Evolutionary conservation across 1,140 invertebrate species (phyloP).

Genomic region (Drosophila gunungcola): DNA sequence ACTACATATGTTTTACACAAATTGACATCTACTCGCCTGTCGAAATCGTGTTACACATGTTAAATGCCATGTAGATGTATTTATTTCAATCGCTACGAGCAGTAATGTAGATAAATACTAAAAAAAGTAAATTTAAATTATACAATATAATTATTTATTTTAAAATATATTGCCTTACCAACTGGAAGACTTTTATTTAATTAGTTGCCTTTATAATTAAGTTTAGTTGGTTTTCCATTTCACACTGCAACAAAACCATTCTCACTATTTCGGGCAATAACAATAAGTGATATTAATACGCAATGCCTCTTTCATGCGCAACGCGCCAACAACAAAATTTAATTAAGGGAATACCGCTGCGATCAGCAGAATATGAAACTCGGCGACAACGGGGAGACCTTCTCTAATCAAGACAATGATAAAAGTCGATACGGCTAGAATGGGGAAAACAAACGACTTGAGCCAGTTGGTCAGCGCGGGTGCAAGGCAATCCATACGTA

Average conservation of each 20-base stretch:
- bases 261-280: too few relatives aligned
- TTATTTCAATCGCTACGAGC: conserved; percentile 2
- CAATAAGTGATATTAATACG: conserved; percentile 16
- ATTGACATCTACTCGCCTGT: not conserved
- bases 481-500: not conserved
- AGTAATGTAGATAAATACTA: conserved; percentile 21
- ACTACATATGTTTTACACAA: not conserved
- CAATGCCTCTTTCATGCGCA: conserved; percentile 45
- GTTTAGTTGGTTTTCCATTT: too few relatives aligned
- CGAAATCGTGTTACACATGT: conserved; percentile 4
- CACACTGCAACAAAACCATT: too few relatives aligned
- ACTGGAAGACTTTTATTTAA: too few relatives aligned
- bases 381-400: conserved; percentile 55
- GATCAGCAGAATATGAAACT: conserved; percentile 77
- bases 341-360: conserved; percentile 80
- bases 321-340: conserved; percentile 51
- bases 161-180: conserved; percentile 7
- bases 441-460: conserved; percentile 4
- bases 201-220: too few relatives aligned
- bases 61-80: conserved; percentile 18
- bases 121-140: conserved; percentile 48
- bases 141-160: conserved; percentile 18
- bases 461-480: conserved; percentile 58
- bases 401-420: conserved; percentile 77
- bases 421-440: conserved; percentile 59